Base-by-base conservation (phyloP, 2,113 vertebrate species). In the Cercopithecus mona region DNA sequence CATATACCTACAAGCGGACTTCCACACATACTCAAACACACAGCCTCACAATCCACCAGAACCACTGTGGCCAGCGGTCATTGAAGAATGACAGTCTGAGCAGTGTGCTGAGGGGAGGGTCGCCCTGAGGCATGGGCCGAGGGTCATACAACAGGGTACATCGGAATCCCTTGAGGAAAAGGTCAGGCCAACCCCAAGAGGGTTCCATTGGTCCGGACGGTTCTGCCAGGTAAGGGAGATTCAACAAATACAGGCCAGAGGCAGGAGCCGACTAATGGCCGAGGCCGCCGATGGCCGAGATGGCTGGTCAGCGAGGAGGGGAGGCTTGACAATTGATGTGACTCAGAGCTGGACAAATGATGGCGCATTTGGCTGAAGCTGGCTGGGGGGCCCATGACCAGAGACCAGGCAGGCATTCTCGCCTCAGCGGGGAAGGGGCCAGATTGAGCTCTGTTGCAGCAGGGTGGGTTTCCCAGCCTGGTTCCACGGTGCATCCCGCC, bases 151-250 rank as follows among this genome's bases (percentile, higher is more conserved):
- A 88, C 94, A 75, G 84, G 96, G 97, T 72, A 72, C 94, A 68
- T 64, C 22, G 11, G 95, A 87, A 85, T 96, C 96, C 83, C 93
- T 66, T 85, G 97, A 96, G 97, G 87, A 90, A 79, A 96, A 94
- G 95, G 90, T 82, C 97, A 90, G 96, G 84, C 97, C 94, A 94
- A 96, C 95, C 84, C 97, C 25, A 20, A 94, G 78, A 96, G 97
- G 97, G 97, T 92, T 96, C 88, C 84, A 22, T 79, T 96, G 98
- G 95, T 96, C 95, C 13, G 80, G 94, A 96, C 85, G 9, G 95
- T 90, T 97, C 88, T 96, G 94, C 90, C 98, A 98, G 98, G 97
- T 98, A 98, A 98, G 98, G 92, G 64, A 92, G 84, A 96, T 88
- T 96, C 94, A 92, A 76, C 90, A 90, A 96, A 98, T 32, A 82